A percentile compares a stretch with the other conserved stretches of the same genome.
Evolutionary conservation across 30 jellyfish, hydroid and myxozoan genomes (phyloP).

Genomic region (Aurelia aurita complex sp. Pacific): DNA sequence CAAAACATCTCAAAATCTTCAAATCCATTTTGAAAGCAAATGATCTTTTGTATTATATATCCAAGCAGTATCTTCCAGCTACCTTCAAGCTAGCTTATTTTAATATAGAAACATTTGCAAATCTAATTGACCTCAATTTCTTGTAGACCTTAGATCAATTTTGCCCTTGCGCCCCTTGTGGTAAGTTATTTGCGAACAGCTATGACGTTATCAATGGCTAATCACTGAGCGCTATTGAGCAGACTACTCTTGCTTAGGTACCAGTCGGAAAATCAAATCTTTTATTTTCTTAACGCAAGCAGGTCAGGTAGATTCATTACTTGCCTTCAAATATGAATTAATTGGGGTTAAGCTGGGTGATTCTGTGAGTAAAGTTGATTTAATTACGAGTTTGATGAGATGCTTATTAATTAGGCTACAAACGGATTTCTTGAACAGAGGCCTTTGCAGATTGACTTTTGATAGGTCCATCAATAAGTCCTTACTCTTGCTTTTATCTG

Average conservation of each 20-base stretch:
- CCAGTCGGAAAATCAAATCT: constrained; percentile 24
- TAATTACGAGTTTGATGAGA: too few species aligned
- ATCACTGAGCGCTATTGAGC: constrained; percentile 21
- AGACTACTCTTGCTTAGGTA: constrained; percentile 5
- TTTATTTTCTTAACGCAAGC: neutral
- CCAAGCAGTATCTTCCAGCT: neutral
- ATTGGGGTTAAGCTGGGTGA: too few species aligned
- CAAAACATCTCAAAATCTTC: neutral
- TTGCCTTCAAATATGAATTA: too few species aligned
- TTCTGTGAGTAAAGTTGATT: too few species aligned
- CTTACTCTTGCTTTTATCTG: too few species aligned
- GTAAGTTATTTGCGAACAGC: constrained; percentile 28
- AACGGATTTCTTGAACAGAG: too few species aligned
- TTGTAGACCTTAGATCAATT: constrained; percentile 14
- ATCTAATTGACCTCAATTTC: too few species aligned
- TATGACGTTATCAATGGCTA: constrained; percentile 53
- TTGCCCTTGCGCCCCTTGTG: constrained; percentile 64
- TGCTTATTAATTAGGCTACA: too few species aligned
- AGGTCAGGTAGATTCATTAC: neutral
- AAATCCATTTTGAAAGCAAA: neutral
- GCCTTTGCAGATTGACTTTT: too few species aligned
- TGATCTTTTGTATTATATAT: neutral
- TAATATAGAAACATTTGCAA: constrained; percentile 3
- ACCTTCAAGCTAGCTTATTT: neutral
- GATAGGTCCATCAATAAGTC: too few species aligned